Percentiles rank a stretch among this genome's conserved stretches.
These are phyloP conservation scores for Clostera curtula DNA, from an alignment of 2,888 invertebrate species.

Conservation along the genomic window DNA sequence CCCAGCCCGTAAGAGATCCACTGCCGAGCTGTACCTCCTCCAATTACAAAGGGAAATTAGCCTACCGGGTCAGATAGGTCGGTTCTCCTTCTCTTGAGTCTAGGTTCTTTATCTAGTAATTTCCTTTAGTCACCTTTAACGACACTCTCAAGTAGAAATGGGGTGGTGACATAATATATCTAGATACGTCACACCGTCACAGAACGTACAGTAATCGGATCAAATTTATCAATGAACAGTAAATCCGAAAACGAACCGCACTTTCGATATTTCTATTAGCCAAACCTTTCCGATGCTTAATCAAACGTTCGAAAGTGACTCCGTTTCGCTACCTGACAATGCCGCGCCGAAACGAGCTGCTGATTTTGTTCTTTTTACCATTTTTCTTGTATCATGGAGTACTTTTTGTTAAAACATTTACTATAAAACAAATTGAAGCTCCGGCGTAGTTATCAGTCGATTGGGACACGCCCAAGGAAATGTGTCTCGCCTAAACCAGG, in stretches of 20 bases:
- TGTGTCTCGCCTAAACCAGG: conserved; percentile 27
- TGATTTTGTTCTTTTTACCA: conserved; percentile 40
- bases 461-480: conserved; percentile 36
- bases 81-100: no score
- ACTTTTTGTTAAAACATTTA: conserved; percentile 36
- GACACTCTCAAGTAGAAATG: no score
- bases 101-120: no score
- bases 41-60: no score
- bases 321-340: conserved; percentile 39
- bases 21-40: no score
- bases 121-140: no score
- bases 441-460: conserved; percentile 42
- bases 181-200: no score
- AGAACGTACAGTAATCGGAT: no score
- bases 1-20: no score
- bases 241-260: conserved; percentile 17
- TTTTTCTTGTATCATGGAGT: conserved; percentile 33
- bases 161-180: no score
- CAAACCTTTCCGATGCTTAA: conserved; percentile 19
- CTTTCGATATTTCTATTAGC: conserved; percentile 40
- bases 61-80: no score
- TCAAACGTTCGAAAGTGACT: conserved; percentile 46
- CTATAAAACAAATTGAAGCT: conserved; percentile 59
- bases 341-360: conserved; percentile 30
- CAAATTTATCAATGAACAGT: conserved; percentile 14